phyloP scores from a whole-genome alignment of 2,888 invertebrate genomes.

The Protophormia terraenovae region DNA sequence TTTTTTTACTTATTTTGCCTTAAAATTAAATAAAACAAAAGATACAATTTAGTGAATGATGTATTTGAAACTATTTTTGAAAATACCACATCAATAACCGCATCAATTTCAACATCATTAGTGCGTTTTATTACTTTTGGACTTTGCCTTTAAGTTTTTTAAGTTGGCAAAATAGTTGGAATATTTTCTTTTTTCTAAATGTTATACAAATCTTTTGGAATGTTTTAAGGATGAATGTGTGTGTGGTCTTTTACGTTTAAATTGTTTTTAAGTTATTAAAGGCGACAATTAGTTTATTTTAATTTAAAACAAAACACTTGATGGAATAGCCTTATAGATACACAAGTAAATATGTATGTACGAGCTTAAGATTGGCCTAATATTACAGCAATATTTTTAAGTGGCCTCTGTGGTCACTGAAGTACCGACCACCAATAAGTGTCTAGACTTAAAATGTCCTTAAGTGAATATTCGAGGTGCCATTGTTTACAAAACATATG shows the following conservation, averaged over 20 bases:
- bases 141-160: neutral
- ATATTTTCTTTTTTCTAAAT: neutral
- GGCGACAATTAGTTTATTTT: constrained; percentile 59
- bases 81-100: constrained; percentile 55
- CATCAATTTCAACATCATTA: constrained; percentile 51
- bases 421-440: constrained; percentile 54
- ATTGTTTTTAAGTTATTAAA: neutral
- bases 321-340: neutral
- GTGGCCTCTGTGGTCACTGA: constrained; percentile 41
- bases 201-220: neutral
- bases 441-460: constrained; percentile 57
- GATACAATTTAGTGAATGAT: neutral
- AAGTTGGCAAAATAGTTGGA: no score
- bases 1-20: neutral
- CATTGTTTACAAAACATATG: constrained; percentile 36
- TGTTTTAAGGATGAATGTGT: neutral
- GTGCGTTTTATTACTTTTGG: neutral
- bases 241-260: constrained; percentile 59
- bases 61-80: neutral
- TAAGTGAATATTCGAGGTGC: constrained; percentile 5
- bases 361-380: neutral
- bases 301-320: constrained; percentile 55
- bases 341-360: neutral
- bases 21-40: neutral
- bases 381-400: constrained; percentile 19